Percentiles rank a stretch among this genome's conserved stretches.
Evolutionary conservation across 1,140 invertebrate genomes (phyloP).

Genomic region (Agrilus planipennis): DNA sequence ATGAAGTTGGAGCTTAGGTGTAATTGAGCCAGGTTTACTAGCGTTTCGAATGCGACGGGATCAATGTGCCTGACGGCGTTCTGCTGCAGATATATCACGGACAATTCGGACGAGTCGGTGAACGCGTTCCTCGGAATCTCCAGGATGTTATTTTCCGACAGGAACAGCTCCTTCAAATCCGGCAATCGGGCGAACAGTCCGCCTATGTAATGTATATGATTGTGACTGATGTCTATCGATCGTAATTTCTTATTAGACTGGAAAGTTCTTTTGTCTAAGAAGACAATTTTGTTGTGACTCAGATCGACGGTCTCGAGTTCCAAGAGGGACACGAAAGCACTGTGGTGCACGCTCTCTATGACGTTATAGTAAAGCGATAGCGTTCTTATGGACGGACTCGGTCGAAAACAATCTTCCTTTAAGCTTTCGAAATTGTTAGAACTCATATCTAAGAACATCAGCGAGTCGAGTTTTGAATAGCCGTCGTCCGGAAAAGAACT

Average conservation of each 20-base stretch:
- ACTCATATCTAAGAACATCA: conserved; percentile 71
- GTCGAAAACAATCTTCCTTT: conserved; percentile 60
- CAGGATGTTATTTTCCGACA: conserved; percentile 84
- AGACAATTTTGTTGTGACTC: conserved; percentile 75
- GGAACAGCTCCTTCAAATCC: conserved; percentile 65
- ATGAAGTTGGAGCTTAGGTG: conserved; percentile 82
- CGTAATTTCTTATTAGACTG: conserved; percentile 58
- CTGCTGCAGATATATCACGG: conserved; percentile 75
- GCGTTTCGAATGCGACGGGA: conserved; percentile 53
- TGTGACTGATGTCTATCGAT: conserved; percentile 76
- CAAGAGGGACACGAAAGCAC: conserved; percentile 58
- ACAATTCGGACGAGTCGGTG: conserved; percentile 57
- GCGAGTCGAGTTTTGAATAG: conserved; percentile 55
- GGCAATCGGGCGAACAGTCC: conserved; percentile 69
- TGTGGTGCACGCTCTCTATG: conserved; percentile 62
- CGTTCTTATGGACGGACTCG: conserved; percentile 64
- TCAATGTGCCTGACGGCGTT: conserved; percentile 74
- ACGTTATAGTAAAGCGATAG: conserved; percentile 75
- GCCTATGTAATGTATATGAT: conserved; percentile 74
- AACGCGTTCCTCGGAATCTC: conserved; percentile 74
- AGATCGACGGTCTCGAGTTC: conserved; percentile 75
- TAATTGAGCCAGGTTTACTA: conserved; percentile 66
- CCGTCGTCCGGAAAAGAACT: conserved; percentile 54
- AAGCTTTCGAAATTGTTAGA: conserved; percentile 73
- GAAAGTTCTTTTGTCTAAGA: conserved; percentile 59